Conservation (phyloP, 2,888 invertebrate genomes). For the Atrina japonica region DNA sequence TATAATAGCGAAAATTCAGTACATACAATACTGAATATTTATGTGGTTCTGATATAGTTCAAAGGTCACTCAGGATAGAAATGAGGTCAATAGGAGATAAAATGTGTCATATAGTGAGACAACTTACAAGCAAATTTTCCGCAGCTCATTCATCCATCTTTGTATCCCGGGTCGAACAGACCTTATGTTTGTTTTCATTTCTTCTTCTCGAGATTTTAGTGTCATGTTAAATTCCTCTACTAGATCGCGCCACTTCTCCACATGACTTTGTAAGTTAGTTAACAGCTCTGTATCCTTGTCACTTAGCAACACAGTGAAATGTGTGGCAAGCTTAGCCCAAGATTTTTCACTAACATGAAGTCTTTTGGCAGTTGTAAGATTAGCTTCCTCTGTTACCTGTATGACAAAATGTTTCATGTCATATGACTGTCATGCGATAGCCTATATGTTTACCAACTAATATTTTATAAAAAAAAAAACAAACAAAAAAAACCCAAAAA, state of each 20-base stretch:
- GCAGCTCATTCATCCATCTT: slow-evolving; percentile 66
- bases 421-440: too few relatives aligned
- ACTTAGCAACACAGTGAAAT: slow-evolving; percentile 79
- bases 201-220: slow-evolving; percentile 70
- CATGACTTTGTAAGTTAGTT: slow-evolving; percentile 71
- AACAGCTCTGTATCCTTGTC: slow-evolving; percentile 78
- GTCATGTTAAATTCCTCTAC: slow-evolving; percentile 75
- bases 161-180: slow-evolving; percentile 65
- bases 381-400: slow-evolving; percentile 78
- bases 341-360: slow-evolving; percentile 78
- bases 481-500: too few relatives aligned
- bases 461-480: too few relatives aligned
- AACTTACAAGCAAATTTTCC: slow-evolving; percentile 76
- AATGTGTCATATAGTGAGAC: too few relatives aligned
- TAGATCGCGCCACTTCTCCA: slow-evolving; percentile 75
- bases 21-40: too few relatives aligned
- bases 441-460: too few relatives aligned
- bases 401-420: not conserved
- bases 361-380: slow-evolving; percentile 77
- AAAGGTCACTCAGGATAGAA: too few relatives aligned
- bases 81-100: too few relatives aligned
- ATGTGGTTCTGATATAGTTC: too few relatives aligned
- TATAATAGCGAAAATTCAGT: too few relatives aligned
- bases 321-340: slow-evolving; percentile 79
- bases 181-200: slow-evolving; percentile 67